Evolutionary conservation across 1,140 invertebrate species (phyloP).

Genomic region (Drosophila mauritiana): DNA sequence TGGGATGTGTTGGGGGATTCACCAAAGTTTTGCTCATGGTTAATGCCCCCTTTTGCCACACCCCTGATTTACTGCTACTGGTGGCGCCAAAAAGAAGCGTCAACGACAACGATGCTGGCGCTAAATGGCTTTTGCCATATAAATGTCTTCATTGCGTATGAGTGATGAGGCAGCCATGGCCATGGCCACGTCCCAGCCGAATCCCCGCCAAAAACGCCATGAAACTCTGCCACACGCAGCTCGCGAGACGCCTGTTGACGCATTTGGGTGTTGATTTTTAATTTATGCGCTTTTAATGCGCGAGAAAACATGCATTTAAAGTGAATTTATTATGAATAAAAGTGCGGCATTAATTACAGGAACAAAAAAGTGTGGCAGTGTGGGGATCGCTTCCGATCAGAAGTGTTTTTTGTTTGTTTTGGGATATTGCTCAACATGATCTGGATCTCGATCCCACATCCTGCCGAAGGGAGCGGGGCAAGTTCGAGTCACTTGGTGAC

Average conservation of each 20-base stretch:
- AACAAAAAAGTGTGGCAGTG: constrained; percentile 1
- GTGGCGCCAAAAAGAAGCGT: constrained; percentile 54
- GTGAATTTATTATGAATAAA: constrained; percentile 81
- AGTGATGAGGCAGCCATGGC: constrained; percentile 70
- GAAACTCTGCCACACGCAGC: constrained; percentile 39
- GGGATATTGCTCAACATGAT: constrained; percentile 50
- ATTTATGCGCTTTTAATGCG: constrained; percentile 83
- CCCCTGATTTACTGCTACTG: constrained; percentile 13
- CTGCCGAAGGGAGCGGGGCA: constrained; percentile 23
- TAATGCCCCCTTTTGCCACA: neutral
- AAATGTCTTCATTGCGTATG: constrained; percentile 83
- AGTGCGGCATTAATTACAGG: constrained; percentile 68
- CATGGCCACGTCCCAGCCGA: constrained; percentile 19
- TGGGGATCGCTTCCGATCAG: constrained; percentile 16
- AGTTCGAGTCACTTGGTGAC: neutral
- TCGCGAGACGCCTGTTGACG: constrained; percentile 55
- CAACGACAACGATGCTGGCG: constrained; percentile 45
- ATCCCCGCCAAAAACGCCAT: neutral
- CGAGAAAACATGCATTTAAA: constrained; percentile 80
- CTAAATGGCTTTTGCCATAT: constrained; percentile 80
- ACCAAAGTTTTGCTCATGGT: too few relatives aligned
- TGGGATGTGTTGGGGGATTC: too few relatives aligned
- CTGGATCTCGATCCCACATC: constrained; percentile 35
- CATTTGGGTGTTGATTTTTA: constrained; percentile 81
- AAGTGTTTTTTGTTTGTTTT: constrained; percentile 29